Base-by-base conservation (phyloP, 2,113 vertebrate genomes). In the Sturnira hondurensis region DNA sequence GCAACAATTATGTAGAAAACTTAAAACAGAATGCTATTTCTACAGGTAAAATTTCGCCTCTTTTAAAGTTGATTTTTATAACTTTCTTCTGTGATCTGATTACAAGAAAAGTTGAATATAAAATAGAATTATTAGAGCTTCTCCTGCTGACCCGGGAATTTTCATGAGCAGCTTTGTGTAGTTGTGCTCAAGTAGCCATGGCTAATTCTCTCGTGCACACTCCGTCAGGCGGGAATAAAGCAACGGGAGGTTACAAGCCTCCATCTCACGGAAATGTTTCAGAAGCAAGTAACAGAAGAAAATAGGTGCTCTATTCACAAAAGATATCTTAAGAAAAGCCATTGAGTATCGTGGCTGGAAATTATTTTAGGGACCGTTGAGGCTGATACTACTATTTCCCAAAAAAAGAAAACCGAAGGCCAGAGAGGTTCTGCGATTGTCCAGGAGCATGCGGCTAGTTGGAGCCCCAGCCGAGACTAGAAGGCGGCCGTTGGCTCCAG, bases 1-100 rank as follows among this genome's bases (percentile, higher is more conserved):
- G 99, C 98, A 99, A 99, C 97, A 99, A 99, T 98, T 99, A 99
- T 97, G 98, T 99, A 97, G 98, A 99, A 98, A 99, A 99, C 98
- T 99, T 99, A 97, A 99, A 99, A 98, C 98, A 98, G 97, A 99
- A 99, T 94, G 98, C 96, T 86, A 98, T 99, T 98, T 98, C 99
- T 97, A 99, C 99, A 99, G 99, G 99, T 99, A 99, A 98, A 94
- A 88, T 94, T 97, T 96, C 38, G 93, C 81, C 77, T 96, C 96
- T 97, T 97, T 93, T 54, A 71, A 94, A 95, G 52, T 95, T 89
- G 71, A 11, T 78, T 78, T 94, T 96, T 61, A 85, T 84, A 81
- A 45, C 67, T 96, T 65, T 76, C 71, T 63, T 96, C 85, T 96
- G 24, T 86, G 70, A 78, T 94, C 83, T 84, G 82, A 17, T 85